phyloP scores from a whole-genome alignment of 1,140 invertebrate species.

The Drosophila ambigua region DNA sequence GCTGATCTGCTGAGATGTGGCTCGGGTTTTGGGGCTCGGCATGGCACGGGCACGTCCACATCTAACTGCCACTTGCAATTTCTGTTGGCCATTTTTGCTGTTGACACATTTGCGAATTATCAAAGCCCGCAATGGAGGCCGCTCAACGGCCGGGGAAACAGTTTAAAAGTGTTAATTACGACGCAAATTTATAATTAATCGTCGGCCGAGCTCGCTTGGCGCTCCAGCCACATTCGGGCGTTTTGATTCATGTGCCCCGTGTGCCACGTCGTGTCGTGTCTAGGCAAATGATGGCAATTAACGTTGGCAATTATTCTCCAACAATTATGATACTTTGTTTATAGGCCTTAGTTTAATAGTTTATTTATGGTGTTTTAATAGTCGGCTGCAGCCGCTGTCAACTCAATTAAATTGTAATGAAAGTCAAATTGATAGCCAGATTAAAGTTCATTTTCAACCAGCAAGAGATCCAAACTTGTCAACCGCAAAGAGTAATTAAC shows the following conservation, averaged over 20 bases:
- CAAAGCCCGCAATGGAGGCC: conserved; percentile 40
- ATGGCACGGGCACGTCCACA: conserved; percentile 17
- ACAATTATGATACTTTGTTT: conserved; percentile 80
- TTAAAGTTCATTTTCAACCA: no score
- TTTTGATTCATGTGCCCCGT: conserved; percentile 67
- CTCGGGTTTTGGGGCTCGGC: conserved; percentile 6
- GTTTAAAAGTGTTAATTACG: conserved; percentile 81
- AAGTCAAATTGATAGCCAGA: no score
- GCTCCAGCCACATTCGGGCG: conserved; percentile 25
- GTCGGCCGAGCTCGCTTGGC: conserved; percentile 37
- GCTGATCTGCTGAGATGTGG: background rate
- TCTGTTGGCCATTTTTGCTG: conserved; percentile 76
- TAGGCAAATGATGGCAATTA: conserved; percentile 76
- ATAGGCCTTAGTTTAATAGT: conserved; percentile 70
- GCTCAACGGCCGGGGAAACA: conserved; percentile 41
- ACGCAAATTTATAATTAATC: conserved; percentile 82
- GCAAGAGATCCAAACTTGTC: no score
- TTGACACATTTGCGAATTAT: conserved; percentile 77
- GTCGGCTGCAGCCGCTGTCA: background rate
- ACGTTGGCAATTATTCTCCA: conserved; percentile 71
- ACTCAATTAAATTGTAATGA: no score
- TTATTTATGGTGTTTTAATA: conserved; percentile 75
- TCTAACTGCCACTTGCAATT: conserved; percentile 78
- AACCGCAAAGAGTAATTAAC: no score
- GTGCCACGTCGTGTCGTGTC: conserved; percentile 49